A percentile compares a stretch with the other conserved stretches of the same genome.
Evolutionary conservation across 2,888 invertebrate species (phyloP).

Genomic region (Anorthoa munda): DNA sequence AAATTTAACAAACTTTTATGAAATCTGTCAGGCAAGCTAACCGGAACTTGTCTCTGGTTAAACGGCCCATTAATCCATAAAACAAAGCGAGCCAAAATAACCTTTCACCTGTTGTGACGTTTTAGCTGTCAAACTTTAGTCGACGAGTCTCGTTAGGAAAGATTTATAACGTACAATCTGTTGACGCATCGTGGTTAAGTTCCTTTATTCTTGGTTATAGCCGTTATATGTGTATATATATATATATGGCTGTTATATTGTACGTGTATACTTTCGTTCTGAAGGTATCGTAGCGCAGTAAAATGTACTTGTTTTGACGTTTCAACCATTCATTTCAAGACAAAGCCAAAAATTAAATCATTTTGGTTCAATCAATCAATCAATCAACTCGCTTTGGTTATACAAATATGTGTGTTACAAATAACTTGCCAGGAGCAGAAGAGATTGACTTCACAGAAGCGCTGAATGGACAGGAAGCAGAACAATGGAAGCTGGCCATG

Average conservation of each 20-base stretch:
- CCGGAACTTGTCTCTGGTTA: not conserved
- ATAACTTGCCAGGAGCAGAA: too few relatives aligned
- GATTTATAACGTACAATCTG: conserved; percentile 23
- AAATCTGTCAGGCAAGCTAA: not conserved
- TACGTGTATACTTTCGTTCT: not conserved
- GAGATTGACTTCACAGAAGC: too few relatives aligned
- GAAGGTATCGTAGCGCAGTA: not conserved
- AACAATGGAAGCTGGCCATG: too few relatives aligned
- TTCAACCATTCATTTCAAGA: not conserved
- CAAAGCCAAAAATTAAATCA: too few relatives aligned
- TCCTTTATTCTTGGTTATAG: not conserved
- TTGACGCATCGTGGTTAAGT: conserved; percentile 11
- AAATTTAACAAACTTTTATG: not conserved
- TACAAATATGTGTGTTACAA: too few relatives aligned
- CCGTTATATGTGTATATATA: too few relatives aligned
- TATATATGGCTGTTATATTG: too few relatives aligned
- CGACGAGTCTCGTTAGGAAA: conserved; percentile 5
- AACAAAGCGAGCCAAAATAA: not conserved
- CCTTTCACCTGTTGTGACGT: conserved; percentile 15
- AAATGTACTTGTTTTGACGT: not conserved
- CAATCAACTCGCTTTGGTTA: too few relatives aligned
- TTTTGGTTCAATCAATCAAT: too few relatives aligned
- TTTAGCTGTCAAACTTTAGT: conserved; percentile 2
- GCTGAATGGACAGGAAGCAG: too few relatives aligned
- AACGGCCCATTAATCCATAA: not conserved